A percentile compares a stretch with the other conserved stretches of the same genome.
phyloP scores from a whole-genome alignment of 2,797 vertebrate genomes.

The Lutjanus argentimaculatus region DNA sequence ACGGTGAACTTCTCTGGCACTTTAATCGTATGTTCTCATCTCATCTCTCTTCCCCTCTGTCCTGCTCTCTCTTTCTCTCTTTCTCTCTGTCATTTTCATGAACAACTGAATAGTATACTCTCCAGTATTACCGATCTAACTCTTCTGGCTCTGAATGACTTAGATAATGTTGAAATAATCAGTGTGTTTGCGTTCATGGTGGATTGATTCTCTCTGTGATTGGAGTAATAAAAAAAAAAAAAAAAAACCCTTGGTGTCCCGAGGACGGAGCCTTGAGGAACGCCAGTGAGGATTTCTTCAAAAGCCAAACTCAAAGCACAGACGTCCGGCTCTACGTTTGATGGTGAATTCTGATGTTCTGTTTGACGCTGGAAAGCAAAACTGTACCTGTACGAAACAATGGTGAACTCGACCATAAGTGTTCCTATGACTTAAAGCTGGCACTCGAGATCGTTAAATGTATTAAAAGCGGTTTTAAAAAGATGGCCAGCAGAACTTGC shows the following conservation, averaged over 20 bases:
- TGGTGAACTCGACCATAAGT: slow-evolving; percentile 29
- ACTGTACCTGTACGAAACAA: slow-evolving; percentile 12
- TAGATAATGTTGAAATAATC: slow-evolving; percentile 64
- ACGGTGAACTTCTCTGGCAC: slow-evolving; percentile 65
- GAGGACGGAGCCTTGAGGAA: slow-evolving; percentile 51
- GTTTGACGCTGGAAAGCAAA: slow-evolving; percentile 24
- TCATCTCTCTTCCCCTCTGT: slow-evolving; percentile 14
- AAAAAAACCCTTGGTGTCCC: slow-evolving; percentile 25
- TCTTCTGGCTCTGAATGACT: slow-evolving; percentile 55
- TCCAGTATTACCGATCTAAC: slow-evolving; percentile 57
- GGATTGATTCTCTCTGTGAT: slow-evolving; percentile 61
- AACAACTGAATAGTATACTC: slow-evolving; percentile 65
- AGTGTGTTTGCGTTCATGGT: slow-evolving; percentile 65
- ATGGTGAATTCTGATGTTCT: slow-evolving; percentile 19
- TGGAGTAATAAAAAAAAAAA: slow-evolving; percentile 34
- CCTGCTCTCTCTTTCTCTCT: slow-evolving; percentile 13
- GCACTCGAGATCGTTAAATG: slow-evolving; percentile 34
- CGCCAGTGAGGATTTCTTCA: slow-evolving; percentile 21
- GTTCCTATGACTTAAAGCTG: slow-evolving; percentile 40
- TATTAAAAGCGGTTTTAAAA: slow-evolving; percentile 49
- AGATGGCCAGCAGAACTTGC: slow-evolving; percentile 60
- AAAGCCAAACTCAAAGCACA: slow-evolving; percentile 22
- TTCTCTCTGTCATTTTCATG: slow-evolving; percentile 38
- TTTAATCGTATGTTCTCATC: slow-evolving; percentile 68
- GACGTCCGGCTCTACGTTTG: neutral